phyloP scores from a whole-genome alignment of 2,888 invertebrate genomes.

The Orthonevra nobilis region DNA sequence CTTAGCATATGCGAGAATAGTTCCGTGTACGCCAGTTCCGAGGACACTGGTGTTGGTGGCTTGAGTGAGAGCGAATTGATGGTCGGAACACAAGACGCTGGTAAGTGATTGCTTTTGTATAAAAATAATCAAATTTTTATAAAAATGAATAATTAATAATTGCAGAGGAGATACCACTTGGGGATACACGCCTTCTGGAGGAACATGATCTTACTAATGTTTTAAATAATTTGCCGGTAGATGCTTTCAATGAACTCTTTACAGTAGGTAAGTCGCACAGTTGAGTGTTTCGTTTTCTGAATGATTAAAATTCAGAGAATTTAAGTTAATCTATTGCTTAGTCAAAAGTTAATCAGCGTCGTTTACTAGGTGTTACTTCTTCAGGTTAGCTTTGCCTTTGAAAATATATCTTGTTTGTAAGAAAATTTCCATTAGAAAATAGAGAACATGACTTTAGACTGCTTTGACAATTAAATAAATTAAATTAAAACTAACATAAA shows the following conservation, averaged over 20 bases:
- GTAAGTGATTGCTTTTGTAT: constrained; percentile 72
- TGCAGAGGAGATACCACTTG: constrained; percentile 82
- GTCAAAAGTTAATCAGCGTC: too few relatives aligned
- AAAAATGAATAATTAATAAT: too few relatives aligned
- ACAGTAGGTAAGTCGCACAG: constrained; percentile 85
- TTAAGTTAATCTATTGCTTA: too few relatives aligned
- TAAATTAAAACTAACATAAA: too few relatives aligned
- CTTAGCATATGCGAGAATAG: constrained; percentile 82
- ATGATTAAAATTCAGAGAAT: too few relatives aligned
- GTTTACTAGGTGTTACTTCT: too few relatives aligned
- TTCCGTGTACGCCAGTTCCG: constrained; percentile 84
- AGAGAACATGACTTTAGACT: too few relatives aligned
- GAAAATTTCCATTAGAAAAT: too few relatives aligned
- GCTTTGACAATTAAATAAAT: too few relatives aligned
- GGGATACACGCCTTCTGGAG: constrained; percentile 84
- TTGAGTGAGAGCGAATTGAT: constrained; percentile 84
- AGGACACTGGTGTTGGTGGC: constrained; percentile 83
- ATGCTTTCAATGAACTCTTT: constrained; percentile 91
- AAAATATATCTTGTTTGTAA: too few relatives aligned
- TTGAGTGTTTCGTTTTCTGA: too few relatives aligned
- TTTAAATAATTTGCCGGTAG: constrained; percentile 88
- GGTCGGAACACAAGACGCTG: constrained; percentile 80
- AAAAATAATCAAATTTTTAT: neutral
- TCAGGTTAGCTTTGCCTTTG: too few relatives aligned
- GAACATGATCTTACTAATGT: constrained; percentile 89